phyloP scores from a whole-genome alignment of 2,113 vertebrate species.

The Hassar affinis region DNA sequence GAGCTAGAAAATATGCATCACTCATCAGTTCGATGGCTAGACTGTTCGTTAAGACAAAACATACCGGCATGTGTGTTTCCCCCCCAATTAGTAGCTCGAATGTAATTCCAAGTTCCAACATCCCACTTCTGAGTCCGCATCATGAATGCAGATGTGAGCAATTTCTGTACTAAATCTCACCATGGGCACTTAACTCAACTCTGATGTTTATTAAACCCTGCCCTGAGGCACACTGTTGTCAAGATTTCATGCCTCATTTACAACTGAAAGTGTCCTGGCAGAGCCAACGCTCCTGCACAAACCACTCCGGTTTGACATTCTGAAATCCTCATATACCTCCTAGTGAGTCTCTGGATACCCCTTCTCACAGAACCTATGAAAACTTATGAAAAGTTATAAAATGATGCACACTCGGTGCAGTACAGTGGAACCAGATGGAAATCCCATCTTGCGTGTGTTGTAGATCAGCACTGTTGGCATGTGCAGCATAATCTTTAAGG shows the following conservation, averaged over 20 bases:
- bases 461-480: slow-evolving; percentile 2
- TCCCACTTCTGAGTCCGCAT: neutral
- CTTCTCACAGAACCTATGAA: neutral
- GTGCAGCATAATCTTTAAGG: slow-evolving; percentile 16
- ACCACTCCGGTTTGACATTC: slow-evolving; percentile 1
- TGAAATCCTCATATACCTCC: neutral
- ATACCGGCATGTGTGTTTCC: neutral
- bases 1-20: neutral
- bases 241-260: slow-evolving; percentile 34
- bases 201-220: slow-evolving; percentile 13
- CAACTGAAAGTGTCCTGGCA: slow-evolving; percentile 13
- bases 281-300: neutral
- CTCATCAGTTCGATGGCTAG: neutral
- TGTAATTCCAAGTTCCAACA: neutral
- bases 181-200: neutral
- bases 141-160: neutral
- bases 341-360: neutral
- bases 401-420: neutral
- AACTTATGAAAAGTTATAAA: slow-evolving; percentile 9
- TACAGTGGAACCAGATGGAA: slow-evolving; percentile 34
- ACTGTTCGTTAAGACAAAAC: neutral
- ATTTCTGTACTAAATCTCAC: neutral
- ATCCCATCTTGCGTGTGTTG: slow-evolving; percentile 5
- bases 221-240: neutral
- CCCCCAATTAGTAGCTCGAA: neutral